phyloP scores from a whole-genome alignment of 2,113 vertebrate genomes.

The Sciurus niger region DNA sequence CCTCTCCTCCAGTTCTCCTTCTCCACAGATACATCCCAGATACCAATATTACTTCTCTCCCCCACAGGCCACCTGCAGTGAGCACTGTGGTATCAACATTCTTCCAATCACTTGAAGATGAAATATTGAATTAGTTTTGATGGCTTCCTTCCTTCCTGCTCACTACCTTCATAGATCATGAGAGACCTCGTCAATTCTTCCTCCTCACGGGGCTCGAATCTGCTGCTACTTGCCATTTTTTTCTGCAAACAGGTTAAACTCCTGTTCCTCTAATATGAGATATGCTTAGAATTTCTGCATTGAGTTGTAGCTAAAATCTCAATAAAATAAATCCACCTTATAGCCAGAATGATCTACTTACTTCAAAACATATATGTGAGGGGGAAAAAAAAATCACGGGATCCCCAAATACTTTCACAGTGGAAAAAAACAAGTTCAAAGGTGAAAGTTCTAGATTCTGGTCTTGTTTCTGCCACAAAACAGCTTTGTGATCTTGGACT shows the following conservation, averaged over 20 bases:
- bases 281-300: neutral
- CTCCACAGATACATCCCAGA: neutral
- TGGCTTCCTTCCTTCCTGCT: conserved; percentile 35
- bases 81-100: neutral
- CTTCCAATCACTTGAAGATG: conserved; percentile 30
- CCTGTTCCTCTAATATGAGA: neutral
- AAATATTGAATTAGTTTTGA: conserved; percentile 28
- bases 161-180: neutral
- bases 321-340: conserved; percentile 20
- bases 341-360: conserved; percentile 5
- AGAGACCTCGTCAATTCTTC: neutral
- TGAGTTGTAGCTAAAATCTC: neutral
- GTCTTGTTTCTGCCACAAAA: conserved; percentile 4
- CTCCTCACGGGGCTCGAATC: neutral
- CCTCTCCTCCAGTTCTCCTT: fast-evolving
- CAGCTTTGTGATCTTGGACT: neutral
- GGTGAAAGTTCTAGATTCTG: neutral
- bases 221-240: neutral
- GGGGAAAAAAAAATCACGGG: neutral
- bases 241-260: neutral
- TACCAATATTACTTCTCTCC: neutral
- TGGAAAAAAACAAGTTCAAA: neutral
- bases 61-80: neutral
- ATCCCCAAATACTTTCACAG: neutral
- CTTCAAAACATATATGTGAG: neutral